phyloP scores from a whole-genome alignment of 2,888 invertebrate species.

The Syrista parreyssii region DNA sequence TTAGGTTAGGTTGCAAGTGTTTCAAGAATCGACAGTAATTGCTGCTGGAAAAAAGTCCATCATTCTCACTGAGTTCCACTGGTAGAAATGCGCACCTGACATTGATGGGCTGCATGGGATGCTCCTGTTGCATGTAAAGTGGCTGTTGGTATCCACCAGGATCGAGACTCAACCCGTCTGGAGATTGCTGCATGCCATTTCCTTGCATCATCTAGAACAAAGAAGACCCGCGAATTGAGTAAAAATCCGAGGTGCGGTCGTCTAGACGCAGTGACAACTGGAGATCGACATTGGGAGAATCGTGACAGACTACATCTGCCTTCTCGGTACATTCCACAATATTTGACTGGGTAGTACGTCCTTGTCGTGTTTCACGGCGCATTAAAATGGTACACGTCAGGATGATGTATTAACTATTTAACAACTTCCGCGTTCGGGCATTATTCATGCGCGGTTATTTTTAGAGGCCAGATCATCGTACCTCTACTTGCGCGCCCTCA shows the following conservation, averaged over 20 bases:
- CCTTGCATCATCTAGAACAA: constrained; percentile 65
- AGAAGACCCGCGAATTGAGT: neutral
- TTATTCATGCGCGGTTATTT: constrained; percentile 37
- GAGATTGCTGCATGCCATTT: constrained; percentile 74
- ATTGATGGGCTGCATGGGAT: constrained; percentile 66
- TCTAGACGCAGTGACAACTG: neutral
- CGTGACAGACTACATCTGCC: neutral
- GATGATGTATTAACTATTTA: constrained; percentile 37
- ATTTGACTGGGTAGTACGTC: neutral
- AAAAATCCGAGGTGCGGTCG: neutral
- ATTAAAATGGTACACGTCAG: constrained; percentile 26
- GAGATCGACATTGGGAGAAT: neutral
- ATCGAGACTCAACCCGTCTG: constrained; percentile 71
- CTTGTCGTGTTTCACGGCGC: constrained; percentile 8
- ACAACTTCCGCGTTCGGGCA: constrained; percentile 40
- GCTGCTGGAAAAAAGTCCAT: neutral
- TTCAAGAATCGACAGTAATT: neutral
- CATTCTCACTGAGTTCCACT: neutral
- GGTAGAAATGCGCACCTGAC: constrained; percentile 56
- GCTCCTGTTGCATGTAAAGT: constrained; percentile 73
- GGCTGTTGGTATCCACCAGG: constrained; percentile 80
- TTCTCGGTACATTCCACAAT: neutral
- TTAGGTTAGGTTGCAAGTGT: too few species aligned
- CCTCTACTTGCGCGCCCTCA: neutral
- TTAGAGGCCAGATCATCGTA: constrained; percentile 11